These are phyloP conservation scores for Bergia puertoricense DNA, from an alignment of 92 coral and sea anemone species.

Conservation along the genomic window DNA sequence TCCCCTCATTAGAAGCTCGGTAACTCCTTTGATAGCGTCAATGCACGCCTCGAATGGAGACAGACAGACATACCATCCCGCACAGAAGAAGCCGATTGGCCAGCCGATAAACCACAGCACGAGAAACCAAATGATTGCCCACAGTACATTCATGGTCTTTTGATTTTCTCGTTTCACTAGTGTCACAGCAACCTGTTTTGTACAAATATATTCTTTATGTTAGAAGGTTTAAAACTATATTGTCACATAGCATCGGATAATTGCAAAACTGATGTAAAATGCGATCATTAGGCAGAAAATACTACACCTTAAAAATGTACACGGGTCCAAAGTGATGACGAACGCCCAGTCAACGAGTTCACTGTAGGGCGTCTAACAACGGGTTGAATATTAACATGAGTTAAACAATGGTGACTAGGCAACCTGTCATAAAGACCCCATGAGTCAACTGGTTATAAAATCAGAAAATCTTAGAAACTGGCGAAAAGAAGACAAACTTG, in stretches of 20 bases:
- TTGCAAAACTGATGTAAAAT: neutral
- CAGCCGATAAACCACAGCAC: slow-evolving; percentile 92
- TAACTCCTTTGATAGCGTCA: slow-evolving; percentile 75
- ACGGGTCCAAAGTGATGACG: neutral
- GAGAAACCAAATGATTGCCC: slow-evolving; percentile 98
- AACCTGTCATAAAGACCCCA: neutral
- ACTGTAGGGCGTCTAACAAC: neutral
- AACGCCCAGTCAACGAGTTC: neutral
- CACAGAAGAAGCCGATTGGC: slow-evolving; percentile 98
- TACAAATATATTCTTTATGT: neutral
- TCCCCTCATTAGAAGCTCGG: slow-evolving; percentile 96
- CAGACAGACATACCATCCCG: slow-evolving; percentile 97
- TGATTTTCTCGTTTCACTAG: neutral
- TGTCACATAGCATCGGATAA: neutral
- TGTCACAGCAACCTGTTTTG: neutral
- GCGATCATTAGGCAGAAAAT: neutral
- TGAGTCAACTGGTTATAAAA: neutral
- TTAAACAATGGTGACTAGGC: neutral
- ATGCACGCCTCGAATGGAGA: slow-evolving; percentile 98
- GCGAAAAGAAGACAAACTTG: neutral
- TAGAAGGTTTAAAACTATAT: too few relatives aligned
- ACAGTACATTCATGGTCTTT: slow-evolving; percentile 83
- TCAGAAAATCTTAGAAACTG: neutral
- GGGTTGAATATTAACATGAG: neutral
- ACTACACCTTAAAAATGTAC: neutral